These are phyloP conservation scores for Mormyrus proboscirostris DNA, from an alignment of 2,797 vertebrate species.

Conservation along the genomic window DNA sequence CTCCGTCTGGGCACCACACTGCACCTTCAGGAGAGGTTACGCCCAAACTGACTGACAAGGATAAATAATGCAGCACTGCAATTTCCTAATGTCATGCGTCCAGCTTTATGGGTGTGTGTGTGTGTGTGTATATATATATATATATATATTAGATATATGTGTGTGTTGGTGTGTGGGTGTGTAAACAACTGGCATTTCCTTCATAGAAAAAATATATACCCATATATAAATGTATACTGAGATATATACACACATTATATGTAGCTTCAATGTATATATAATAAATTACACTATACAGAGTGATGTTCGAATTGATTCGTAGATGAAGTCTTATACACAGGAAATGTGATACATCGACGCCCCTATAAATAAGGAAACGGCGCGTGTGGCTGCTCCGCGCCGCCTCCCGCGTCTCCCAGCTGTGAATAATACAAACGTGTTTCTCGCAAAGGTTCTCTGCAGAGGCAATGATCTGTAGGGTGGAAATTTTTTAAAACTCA, in stretches of 20 bases:
- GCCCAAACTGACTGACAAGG: background rate
- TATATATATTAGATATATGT: slow-evolving; percentile 12
- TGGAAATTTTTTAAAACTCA: background rate
- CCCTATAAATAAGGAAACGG: background rate
- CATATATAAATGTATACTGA: background rate
- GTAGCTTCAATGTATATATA: background rate
- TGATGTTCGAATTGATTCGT: background rate
- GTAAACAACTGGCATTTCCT: slow-evolving; percentile 51
- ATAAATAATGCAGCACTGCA: background rate
- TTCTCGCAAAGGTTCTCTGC: background rate
- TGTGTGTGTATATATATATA: slow-evolving; percentile 20
- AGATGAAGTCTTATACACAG: background rate
- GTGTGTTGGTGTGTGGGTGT: slow-evolving; percentile 1
- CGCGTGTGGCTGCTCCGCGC: background rate
- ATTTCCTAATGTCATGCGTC: background rate
- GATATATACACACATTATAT: background rate
- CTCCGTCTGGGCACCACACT: background rate
- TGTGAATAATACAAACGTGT: background rate
- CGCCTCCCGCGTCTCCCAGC: background rate
- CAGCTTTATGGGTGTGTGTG: background rate
- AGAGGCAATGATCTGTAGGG: background rate
- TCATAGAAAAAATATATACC: background rate
- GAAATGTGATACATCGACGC: background rate
- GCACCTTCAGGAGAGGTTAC: background rate
- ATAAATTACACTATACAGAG: background rate